Conservation (phyloP, 37 sponge, comb jelly and placozoan genomes). For the Geodia barretti region DNA sequence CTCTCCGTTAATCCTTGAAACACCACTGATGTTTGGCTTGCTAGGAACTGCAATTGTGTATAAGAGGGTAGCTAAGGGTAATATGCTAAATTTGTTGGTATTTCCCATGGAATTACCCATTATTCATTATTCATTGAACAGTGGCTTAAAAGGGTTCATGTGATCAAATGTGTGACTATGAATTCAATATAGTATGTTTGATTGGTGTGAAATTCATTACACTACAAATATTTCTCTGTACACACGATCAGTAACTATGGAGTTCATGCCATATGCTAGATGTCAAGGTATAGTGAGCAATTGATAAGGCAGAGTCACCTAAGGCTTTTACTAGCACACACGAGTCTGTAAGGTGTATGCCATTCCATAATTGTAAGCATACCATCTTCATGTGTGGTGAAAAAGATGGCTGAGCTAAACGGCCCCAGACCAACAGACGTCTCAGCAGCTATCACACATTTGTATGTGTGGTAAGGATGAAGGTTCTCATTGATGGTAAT, state of each 20-base stretch:
- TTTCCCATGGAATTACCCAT: too few relatives aligned
- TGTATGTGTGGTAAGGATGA: not conserved
- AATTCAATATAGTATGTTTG: too few relatives aligned
- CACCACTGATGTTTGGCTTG: not conserved
- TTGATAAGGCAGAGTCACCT: not conserved
- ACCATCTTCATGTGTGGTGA: slow-evolving; percentile 10
- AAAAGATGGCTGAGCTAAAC: not conserved
- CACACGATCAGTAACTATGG: too few relatives aligned
- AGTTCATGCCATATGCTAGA: too few relatives aligned
- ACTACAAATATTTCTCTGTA: not conserved
- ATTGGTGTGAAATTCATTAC: too few relatives aligned
- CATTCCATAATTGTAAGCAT: too few relatives aligned
- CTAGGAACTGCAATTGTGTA: not conserved
- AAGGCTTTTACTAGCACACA: not conserved
- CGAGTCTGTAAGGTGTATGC: too few relatives aligned
- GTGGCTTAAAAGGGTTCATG: too few relatives aligned
- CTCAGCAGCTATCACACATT: not conserved
- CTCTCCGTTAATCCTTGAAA: not conserved
- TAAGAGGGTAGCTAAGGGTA: too few relatives aligned
- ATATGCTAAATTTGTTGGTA: too few relatives aligned
- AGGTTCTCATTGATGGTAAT: not conserved
- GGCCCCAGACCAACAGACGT: not conserved
- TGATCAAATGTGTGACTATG: too few relatives aligned
- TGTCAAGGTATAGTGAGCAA: not conserved
- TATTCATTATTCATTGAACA: too few relatives aligned